Evolutionary conservation across 2,113 vertebrate genomes (phyloP), one percentile per base, ranked within the genome.

Genomic region (Condylura cristata): DNA sequence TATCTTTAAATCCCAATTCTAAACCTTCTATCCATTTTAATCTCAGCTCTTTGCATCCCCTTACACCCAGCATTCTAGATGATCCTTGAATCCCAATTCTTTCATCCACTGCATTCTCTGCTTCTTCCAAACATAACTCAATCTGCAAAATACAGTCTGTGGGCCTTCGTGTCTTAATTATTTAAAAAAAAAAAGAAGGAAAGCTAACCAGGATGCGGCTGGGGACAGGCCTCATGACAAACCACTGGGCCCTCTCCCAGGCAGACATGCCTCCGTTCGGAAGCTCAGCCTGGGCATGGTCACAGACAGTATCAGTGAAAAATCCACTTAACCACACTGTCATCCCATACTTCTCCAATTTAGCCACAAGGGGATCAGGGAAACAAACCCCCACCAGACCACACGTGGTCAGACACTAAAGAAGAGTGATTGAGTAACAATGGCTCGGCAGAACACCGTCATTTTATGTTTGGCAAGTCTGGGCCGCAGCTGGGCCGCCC

Each of bases 401-500:
- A 86, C 63, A 80, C 60, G 79, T 76, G 75, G 65, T 53, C 94
- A 96, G 74, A 60, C 70, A 74, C 79, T 79, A 75, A 82, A 18
- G 39, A 39, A 66, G 60, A 85, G 92, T 10, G 34, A 53, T 30
- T 75, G 91, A 41, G 6, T 68, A 92, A 92, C 46, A 58, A 28
- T 34, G 18, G 51, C 80, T 28, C 86, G 72, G 88, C 26, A 79
- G 68, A 95, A 61, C 75, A 78, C 75, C 22, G 9, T 9, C 26
- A 80, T 65, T 97, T 97, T 72, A 85, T 91, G 91, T 92, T 74
- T 96, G 93, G 84, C 95, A 61, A 37, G 66, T 65, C 0, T 87
- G 71, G 53, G 80, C 81, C 84, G 78, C 95, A 97, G 95, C 95
- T 96, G 95, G 94, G 95, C 95, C 93, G 91, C 66, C 91, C 58